These are phyloP conservation scores for Xyrauchen texanus DNA, from an alignment of 2,113 vertebrate species.

Conservation along the genomic window DNA sequence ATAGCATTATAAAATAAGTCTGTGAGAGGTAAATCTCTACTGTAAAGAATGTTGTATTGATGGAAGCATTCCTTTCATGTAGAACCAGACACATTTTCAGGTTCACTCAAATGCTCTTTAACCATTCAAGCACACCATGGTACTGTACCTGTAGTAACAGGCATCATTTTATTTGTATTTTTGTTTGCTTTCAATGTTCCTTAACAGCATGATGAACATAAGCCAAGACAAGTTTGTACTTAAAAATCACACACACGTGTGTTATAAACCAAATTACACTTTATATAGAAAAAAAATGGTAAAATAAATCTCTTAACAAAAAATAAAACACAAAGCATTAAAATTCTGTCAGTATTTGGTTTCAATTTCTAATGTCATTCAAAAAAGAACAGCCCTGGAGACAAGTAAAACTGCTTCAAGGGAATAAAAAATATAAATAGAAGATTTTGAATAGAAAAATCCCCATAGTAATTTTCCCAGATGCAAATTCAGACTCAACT, in stretches of 20 bases:
- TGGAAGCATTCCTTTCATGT: not conserved
- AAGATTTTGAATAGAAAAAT: not conserved
- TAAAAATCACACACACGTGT: not conserved
- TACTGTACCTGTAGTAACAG: too few species aligned
- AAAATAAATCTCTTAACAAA: not conserved
- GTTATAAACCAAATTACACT: conserved; percentile 11
- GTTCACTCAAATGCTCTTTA: not conserved
- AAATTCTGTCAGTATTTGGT: not conserved
- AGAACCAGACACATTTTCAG: not conserved
- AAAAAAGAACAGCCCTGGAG: not conserved
- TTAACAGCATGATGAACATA: not conserved
- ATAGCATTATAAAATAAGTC: too few species aligned
- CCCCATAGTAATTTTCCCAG: conserved; percentile 22
- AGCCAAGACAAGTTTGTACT: not conserved
- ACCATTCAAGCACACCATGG: not conserved
- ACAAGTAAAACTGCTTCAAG: not conserved
- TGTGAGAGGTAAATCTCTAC: too few species aligned
- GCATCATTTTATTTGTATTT: not conserved
- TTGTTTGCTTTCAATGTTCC: not conserved
- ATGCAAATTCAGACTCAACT: conserved; percentile 14
- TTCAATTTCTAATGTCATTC: not conserved
- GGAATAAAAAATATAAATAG: not conserved
- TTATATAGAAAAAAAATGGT: conserved; percentile 1
- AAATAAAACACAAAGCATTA: not conserved
- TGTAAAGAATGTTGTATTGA: not conserved